These are phyloP conservation scores for Procavia capensis DNA, from an alignment of 2,113 vertebrate genomes.

Conservation along the genomic window DNA sequence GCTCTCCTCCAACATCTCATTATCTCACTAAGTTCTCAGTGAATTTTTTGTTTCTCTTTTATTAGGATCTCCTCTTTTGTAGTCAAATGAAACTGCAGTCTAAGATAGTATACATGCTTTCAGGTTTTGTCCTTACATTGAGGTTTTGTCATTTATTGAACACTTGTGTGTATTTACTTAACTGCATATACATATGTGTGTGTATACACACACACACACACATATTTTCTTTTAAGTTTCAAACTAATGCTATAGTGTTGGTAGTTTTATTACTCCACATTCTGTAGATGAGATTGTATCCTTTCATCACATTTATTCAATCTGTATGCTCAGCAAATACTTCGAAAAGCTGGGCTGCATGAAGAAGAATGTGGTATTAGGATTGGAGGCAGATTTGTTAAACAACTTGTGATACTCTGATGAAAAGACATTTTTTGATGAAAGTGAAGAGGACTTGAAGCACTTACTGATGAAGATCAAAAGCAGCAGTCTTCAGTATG, in stretches of 20 bases:
- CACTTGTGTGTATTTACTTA: background rate
- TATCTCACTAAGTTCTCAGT: background rate
- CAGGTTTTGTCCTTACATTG: constrained; percentile 22
- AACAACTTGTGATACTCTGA: too few species aligned
- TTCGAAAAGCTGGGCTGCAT: too few species aligned
- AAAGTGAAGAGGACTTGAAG: too few species aligned
- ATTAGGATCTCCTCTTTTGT: background rate
- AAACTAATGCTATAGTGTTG: background rate
- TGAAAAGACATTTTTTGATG: too few species aligned
- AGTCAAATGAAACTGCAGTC: constrained; percentile 34
- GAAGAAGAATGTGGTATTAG: too few species aligned
- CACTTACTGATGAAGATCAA: too few species aligned
- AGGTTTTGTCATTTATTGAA: constrained; percentile 5
- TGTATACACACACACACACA: too few species aligned
- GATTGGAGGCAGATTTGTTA: too few species aligned
- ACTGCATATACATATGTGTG: background rate
- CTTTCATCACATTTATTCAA: too few species aligned
- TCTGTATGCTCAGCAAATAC: too few species aligned
- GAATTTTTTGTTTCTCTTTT: constrained; percentile 55
- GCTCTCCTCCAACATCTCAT: constrained; percentile 35
- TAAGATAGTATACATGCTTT: background rate
- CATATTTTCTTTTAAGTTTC: constrained; percentile 52
- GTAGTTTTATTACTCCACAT: background rate
- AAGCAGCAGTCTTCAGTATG: too few species aligned
- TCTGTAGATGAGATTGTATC: too few species aligned